A percentile compares a stretch with the other conserved stretches of the same genome.
phyloP scores from a whole-genome alignment of 1,140 invertebrate genomes.

The Aphidius gifuensis region DNA sequence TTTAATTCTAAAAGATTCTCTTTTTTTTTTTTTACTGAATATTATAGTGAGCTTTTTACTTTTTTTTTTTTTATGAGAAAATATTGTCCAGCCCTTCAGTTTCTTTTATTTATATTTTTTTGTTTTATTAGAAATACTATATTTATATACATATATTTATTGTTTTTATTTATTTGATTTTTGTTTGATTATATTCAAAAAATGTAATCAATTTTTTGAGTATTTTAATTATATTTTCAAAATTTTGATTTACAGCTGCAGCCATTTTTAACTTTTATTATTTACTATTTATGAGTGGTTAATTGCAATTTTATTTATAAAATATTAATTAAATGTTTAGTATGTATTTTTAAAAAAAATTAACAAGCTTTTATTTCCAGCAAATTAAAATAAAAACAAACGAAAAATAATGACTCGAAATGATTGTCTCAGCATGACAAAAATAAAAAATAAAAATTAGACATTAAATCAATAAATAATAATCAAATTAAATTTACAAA shows the following conservation, averaged over 20 bases:
- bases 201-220: too few relatives aligned
- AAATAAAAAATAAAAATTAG: too few relatives aligned
- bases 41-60: too few relatives aligned
- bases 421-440: conserved; percentile 6
- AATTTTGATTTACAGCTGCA: conserved; percentile 38
- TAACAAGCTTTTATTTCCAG: not conserved
- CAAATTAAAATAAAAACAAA: not conserved
- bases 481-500: too few relatives aligned
- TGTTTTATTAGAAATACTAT: conserved; percentile 8
- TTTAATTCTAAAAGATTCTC: too few relatives aligned
- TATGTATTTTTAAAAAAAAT: not conserved
- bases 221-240: conserved; percentile 14
- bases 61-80: conserved; percentile 24
- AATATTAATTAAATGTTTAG: conserved; percentile 3
- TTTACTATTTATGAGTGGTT: conserved; percentile 15
- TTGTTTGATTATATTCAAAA: not conserved
- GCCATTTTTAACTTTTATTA: conserved; percentile 28
- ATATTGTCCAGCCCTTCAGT: conserved; percentile 32
- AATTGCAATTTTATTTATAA: conserved; percentile 13
- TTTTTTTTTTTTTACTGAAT: too few relatives aligned
- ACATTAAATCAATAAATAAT: too few relatives aligned
- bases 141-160: conserved; percentile 6
- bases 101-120: conserved; percentile 12
- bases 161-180: not conserved
- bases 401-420: not conserved